Percentiles rank a stretch among this genome's conserved stretches.
Evolutionary conservation across 2,888 invertebrate genomes (phyloP).

Genomic region (Polia nebulosa): DNA sequence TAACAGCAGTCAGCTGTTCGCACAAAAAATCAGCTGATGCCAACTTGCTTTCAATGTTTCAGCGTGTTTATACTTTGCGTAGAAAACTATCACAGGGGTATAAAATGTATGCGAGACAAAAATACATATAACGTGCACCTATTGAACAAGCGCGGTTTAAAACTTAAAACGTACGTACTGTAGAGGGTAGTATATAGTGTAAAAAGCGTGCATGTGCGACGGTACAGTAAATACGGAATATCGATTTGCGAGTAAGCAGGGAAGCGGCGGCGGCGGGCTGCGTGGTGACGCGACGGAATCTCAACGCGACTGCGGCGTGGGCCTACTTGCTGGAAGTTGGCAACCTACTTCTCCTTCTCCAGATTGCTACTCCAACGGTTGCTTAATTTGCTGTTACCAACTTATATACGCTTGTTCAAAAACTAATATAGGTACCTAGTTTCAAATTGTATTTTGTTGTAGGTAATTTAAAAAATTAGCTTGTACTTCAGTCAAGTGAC

Average conservation of each 20-base stretch:
- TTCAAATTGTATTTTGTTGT: background rate
- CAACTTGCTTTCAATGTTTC: constrained; percentile 62
- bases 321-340: constrained; percentile 75
- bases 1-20: constrained; percentile 69
- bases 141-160: constrained; percentile 66
- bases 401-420: background rate
- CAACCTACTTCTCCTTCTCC: constrained; percentile 59
- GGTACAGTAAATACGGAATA: constrained; percentile 73
- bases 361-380: constrained; percentile 16
- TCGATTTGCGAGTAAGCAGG: constrained; percentile 78
- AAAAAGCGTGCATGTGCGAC: constrained; percentile 73
- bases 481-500: background rate
- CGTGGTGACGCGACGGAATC: constrained; percentile 83
- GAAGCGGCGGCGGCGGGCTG: constrained; percentile 72
- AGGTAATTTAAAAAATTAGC: background rate
- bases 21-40: constrained; percentile 75
- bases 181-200: constrained; percentile 72
- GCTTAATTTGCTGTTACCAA: background rate
- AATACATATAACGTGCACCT: constrained; percentile 49
- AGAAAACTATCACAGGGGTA: constrained; percentile 62
- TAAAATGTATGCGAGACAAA: constrained; percentile 47
- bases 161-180: constrained; percentile 74
- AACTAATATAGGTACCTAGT: background rate
- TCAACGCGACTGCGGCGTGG: constrained; percentile 83
- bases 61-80: constrained; percentile 72